A percentile compares a stretch with the other conserved stretches of the same genome.
These are phyloP conservation scores for Dasyprocta punctata DNA, from an alignment of 2,113 vertebrate genomes.

Conservation along the genomic window DNA sequence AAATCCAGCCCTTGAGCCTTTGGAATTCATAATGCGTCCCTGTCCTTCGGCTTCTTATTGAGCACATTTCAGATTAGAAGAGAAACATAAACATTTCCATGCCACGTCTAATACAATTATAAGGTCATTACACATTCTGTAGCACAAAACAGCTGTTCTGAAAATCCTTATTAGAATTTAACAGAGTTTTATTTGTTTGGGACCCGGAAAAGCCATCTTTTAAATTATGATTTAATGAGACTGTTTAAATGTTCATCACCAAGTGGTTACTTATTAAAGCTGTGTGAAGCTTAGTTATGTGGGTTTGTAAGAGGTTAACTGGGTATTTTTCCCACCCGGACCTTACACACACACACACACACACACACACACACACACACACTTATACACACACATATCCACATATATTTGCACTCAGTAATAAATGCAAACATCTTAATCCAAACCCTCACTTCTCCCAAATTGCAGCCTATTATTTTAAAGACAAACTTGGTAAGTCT, in stretches of 20 bases:
- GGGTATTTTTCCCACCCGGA: not conserved
- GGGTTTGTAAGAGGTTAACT: conserved; percentile 70
- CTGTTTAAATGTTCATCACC: conserved; percentile 72
- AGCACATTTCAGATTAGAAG: conserved; percentile 78
- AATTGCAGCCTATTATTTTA: conserved; percentile 28
- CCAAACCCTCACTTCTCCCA: not conserved
- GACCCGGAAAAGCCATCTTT: conserved; percentile 68
- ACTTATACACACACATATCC: not conserved
- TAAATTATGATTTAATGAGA: conserved; percentile 78
- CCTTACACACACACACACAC: not conserved
- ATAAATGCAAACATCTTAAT: not conserved
- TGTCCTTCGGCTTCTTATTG: conserved; percentile 74
- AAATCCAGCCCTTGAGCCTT: conserved; percentile 24
- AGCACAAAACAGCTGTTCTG: conserved; percentile 70
- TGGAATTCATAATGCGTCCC: conserved; percentile 67
- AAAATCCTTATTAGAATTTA: conserved; percentile 78
- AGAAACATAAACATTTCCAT: conserved; percentile 81
- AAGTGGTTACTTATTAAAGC: conserved; percentile 69
- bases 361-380: not conserved
- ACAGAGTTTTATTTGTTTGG: conserved; percentile 76
- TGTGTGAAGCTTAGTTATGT: conserved; percentile 65
- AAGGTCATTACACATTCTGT: conserved; percentile 76
- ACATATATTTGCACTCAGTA: not conserved
- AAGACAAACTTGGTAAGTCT: conserved; percentile 32
- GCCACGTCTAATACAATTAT: conserved; percentile 78